Base-by-base conservation (phyloP, 2,888 invertebrate species). In the Leucozona laternaria region DNA sequence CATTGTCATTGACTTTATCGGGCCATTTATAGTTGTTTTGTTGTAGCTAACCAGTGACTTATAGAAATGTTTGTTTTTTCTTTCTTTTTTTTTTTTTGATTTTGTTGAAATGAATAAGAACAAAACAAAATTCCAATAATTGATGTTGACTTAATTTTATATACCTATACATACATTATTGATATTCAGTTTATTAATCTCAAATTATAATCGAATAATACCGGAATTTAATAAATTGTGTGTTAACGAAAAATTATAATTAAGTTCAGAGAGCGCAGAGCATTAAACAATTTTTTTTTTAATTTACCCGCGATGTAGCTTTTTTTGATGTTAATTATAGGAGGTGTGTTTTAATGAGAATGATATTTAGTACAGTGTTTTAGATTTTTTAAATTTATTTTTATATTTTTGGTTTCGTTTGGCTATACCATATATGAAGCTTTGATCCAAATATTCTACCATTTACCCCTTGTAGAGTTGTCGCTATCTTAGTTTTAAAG, bases 1-100 rank as follows among this genome's bases (percentile, higher is more conserved):
- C 45, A 79, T 73, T 45, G 22, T 60, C 83, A 83, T 70, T 78
- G 62, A 55, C 55, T 79, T 79, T 83, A 62, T 83, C 71, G 17
- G 53, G 68, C 58, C 68, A 78, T 60, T 40, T 66, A 66, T 72
- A 37, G 68, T 75, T 79, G 73, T 75, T 62, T 66, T 75, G 60
- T 64, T 45, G 25, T 62, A 25, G 13, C 25, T 64, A 57, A 2
- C 11, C 34, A 57, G 13, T 15, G 37, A 37, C 37, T 37, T 53
- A 25, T 37, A 58, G 37, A 58, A 34, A 37, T 58, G 58, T 22
- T 43, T 43, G 11, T n/a, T 25, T 20, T 40, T 37, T 37, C 2
- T 17, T 57, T n/a, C n/a, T 37, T 37, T 28, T 28, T n/a, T n/a
- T 37, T 60, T 22, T 40, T 22, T 34, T 57, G 28, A 11, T 20